Conservation (phyloP, 1,140 invertebrate genomes). For the Sitophilus oryzae region DNA sequence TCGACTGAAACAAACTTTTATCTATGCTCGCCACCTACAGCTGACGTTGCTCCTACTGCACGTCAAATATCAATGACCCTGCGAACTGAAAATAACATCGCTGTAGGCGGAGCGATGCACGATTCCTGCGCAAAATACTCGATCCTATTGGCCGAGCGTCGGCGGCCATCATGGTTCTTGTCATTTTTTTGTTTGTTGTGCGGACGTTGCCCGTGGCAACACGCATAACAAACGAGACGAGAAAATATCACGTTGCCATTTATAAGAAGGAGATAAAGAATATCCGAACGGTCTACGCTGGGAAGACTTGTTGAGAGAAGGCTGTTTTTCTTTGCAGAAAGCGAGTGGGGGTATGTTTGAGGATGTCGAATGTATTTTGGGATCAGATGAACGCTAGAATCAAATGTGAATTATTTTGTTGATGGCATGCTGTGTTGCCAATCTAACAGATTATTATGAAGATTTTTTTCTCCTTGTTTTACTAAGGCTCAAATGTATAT, state of each 20-base stretch:
- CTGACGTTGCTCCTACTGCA: constrained; percentile 12
- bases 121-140: constrained; percentile 1
- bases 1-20: background rate
- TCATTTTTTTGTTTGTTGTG: background rate
- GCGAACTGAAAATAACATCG: constrained; percentile 5
- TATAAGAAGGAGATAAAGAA: no score
- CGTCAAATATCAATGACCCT: constrained; percentile 22
- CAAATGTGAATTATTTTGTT: background rate
- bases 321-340: background rate
- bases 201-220: background rate
- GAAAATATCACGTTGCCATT: no score
- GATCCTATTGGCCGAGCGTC: constrained; percentile 5
- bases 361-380: background rate
- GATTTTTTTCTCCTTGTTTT: background rate
- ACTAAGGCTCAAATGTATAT: no score
- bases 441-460: no score
- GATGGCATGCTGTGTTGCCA: background rate
- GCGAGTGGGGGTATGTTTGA: background rate
- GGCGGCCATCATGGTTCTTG: constrained; percentile 22
- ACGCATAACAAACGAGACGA: no score
- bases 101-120: constrained; percentile 7
- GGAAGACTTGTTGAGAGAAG: background rate
- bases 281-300: no score
- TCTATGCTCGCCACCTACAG: background rate
- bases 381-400: background rate